Percentiles rank a stretch among this genome's conserved stretches.
Evolutionary conservation across 2,113 vertebrate species (phyloP).

Genomic region (Trichomycterus rosablanca): DNA sequence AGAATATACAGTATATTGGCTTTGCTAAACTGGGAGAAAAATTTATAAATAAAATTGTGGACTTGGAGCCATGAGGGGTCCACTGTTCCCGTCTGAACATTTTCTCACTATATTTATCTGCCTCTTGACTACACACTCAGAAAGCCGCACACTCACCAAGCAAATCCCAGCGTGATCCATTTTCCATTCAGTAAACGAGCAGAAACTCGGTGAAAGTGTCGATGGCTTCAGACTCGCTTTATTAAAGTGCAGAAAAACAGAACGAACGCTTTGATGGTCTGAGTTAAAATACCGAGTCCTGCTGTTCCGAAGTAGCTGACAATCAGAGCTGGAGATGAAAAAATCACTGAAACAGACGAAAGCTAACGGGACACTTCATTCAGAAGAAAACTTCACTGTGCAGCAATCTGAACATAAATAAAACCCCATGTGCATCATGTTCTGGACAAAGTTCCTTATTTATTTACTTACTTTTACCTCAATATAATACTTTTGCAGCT

Average conservation of each 20-base stretch:
- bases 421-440: too few species aligned
- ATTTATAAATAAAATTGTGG: too few species aligned
- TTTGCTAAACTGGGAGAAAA: too few species aligned
- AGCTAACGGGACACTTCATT: too few species aligned
- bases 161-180: constrained; percentile 26
- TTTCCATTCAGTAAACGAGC: constrained; percentile 26
- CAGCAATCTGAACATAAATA: too few species aligned
- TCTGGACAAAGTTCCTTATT: too few species aligned
- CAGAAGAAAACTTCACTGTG: too few species aligned
- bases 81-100: neutral
- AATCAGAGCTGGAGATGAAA: neutral
- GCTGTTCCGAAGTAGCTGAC: constrained; percentile 7
- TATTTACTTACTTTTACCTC: too few species aligned
- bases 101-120: constrained; percentile 10
- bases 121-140: constrained; percentile 8
- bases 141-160: constrained; percentile 11
- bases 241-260: constrained; percentile 7
- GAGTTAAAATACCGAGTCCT: constrained; percentile 1
- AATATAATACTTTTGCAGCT: too few species aligned
- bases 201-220: neutral
- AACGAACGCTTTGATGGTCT: constrained; percentile 9
- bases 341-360: too few species aligned
- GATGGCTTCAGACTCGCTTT: neutral
- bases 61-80: too few species aligned
- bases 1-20: too few species aligned